Evolutionary conservation across 1,140 invertebrate species (phyloP).

Genomic region (Mamestra configurata): DNA sequence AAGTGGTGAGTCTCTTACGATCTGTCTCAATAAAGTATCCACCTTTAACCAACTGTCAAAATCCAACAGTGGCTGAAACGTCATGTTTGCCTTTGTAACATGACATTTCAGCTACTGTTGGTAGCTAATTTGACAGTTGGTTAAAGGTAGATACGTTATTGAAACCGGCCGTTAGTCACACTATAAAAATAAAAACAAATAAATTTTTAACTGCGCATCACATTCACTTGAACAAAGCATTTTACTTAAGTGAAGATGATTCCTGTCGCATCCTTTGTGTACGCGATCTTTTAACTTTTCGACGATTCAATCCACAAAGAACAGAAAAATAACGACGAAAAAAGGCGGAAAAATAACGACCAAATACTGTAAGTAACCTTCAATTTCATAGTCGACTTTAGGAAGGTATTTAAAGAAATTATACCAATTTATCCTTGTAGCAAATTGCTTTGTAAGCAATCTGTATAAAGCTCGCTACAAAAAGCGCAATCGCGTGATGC

Average conservation of each 20-base stretch:
- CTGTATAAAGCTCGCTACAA: slow-evolving; percentile 38
- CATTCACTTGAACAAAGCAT: not conserved
- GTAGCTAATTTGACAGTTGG: no score
- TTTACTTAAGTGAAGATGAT: not conserved
- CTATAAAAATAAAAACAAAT: no score
- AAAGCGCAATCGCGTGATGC: slow-evolving; percentile 50
- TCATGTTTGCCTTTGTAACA: no score
- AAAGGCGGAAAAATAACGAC: slow-evolving; percentile 11
- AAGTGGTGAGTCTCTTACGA: no score
- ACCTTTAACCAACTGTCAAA: no score
- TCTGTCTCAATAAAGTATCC: no score
- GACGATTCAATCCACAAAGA: slow-evolving; percentile 7
- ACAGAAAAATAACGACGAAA: slow-evolving; percentile 18
- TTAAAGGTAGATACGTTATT: no score
- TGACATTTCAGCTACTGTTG: no score
- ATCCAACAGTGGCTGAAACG: no score
- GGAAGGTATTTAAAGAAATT: slow-evolving; percentile 32
- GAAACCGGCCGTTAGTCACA: no score
- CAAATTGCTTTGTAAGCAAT: slow-evolving; percentile 43
- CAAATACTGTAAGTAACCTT: slow-evolving; percentile 19
- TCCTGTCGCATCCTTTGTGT: slow-evolving; percentile 1
- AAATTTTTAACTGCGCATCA: not conserved
- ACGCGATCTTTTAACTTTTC: not conserved
- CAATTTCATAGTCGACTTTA: slow-evolving; percentile 8
- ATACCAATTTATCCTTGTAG: slow-evolving; percentile 36